These are phyloP conservation scores for Syngnathus rostellatus DNA, from an alignment of 2,797 vertebrate species.

Conservation along the genomic window DNA sequence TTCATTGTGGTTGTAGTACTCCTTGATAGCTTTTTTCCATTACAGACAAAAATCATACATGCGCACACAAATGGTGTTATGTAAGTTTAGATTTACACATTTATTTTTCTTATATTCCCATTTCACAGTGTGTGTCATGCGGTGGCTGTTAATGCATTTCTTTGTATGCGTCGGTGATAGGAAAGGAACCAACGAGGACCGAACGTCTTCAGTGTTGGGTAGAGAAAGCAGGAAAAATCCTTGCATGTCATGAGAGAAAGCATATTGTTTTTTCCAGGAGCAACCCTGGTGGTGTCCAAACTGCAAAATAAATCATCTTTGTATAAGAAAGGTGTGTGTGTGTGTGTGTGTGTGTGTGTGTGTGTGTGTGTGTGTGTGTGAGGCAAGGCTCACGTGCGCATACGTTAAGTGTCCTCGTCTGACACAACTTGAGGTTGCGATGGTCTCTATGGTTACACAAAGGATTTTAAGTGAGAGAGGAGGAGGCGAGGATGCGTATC, in stretches of 20 bases:
- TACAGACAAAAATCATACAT: background rate
- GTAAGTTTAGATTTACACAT: constrained; percentile 2
- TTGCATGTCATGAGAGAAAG: background rate
- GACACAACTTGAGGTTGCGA: constrained; percentile 43
- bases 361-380: background rate
- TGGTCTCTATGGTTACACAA: constrained; percentile 64
- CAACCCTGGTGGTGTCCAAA: background rate
- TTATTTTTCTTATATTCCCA: background rate
- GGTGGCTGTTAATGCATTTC: constrained; percentile 36
- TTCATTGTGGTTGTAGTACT: background rate
- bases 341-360: no score
- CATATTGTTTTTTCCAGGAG: background rate
- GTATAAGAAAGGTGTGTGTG: background rate
- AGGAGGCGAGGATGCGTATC: constrained; percentile 42
- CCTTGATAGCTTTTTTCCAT: background rate
- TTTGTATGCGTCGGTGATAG: constrained; percentile 46
- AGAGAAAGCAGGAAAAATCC: background rate
- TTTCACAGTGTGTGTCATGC: constrained; percentile 30
- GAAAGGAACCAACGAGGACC: constrained; percentile 35
- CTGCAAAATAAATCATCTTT: constrained; percentile 3
- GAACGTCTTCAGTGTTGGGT: background rate
- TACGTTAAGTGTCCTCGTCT: constrained; percentile 38
- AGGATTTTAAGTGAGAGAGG: constrained; percentile 39
- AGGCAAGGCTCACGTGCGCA: constrained; percentile 2
- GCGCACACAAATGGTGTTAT: background rate